Conservation (phyloP, 2,888 invertebrate species). For the Hirtodrosophila confusa region DNA sequence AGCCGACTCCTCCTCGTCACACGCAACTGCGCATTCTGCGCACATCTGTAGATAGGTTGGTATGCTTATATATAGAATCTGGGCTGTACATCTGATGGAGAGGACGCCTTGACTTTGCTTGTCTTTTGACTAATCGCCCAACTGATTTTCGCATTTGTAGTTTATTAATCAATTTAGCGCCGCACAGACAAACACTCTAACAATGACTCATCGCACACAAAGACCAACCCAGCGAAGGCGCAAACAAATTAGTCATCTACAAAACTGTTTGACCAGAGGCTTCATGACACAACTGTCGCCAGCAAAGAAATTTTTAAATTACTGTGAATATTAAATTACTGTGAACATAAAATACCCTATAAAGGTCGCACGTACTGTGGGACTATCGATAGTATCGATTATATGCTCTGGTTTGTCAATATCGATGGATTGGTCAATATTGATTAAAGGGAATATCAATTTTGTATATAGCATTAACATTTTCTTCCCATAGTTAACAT, state of each 20-base stretch:
- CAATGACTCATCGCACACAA: constrained; percentile 30
- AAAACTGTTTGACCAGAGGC: constrained; percentile 27
- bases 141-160: constrained; percentile 18
- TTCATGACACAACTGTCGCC: constrained; percentile 41
- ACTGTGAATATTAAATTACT: not conserved
- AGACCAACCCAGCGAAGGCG: constrained; percentile 3
- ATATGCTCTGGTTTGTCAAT: too few relatives aligned
- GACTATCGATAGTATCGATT: too few relatives aligned
- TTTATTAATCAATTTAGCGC: constrained; percentile 43
- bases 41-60: constrained; percentile 1
- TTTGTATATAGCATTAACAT: too few relatives aligned
- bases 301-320: constrained; percentile 31
- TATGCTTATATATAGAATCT: not conserved
- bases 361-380: not conserved
- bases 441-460: too few relatives aligned
- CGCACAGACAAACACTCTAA: constrained; percentile 13
- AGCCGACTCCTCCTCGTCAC: constrained; percentile 26
- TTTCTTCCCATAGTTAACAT: too few relatives aligned
- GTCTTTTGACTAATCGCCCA: constrained; percentile 18
- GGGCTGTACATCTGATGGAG: not conserved
- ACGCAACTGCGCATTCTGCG: constrained; percentile 65
- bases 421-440: too few relatives aligned
- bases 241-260: constrained; percentile 55
- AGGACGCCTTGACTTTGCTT: constrained; percentile 42
- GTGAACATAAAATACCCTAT: constrained; percentile 24